Conservation (phyloP, 2,888 invertebrate genomes). For the Ormyrus nitidulus region DNA sequence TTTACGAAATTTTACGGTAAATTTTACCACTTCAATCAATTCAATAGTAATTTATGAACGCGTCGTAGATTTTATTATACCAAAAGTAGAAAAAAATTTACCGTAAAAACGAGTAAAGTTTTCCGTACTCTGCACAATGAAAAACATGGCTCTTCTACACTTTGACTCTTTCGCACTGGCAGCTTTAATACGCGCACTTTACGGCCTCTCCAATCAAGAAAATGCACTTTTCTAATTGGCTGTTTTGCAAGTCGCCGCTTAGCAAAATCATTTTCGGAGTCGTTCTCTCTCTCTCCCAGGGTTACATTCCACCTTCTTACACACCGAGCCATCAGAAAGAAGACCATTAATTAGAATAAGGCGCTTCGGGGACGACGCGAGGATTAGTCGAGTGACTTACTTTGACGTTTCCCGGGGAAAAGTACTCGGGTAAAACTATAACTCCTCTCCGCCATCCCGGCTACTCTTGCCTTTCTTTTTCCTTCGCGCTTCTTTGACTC, state of each 20-base stretch:
- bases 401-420: constrained; percentile 8
- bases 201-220: constrained; percentile 19
- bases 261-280: too few relatives aligned
- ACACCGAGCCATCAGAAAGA: too few relatives aligned
- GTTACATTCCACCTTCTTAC: too few relatives aligned
- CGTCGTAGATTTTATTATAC: neutral
- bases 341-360: too few relatives aligned
- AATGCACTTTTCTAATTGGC: constrained; percentile 37
- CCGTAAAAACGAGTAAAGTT: neutral
- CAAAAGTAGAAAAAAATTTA: neutral
- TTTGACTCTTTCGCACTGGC: constrained; percentile 13
- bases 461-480: neutral
- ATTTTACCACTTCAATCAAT: too few relatives aligned
- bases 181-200: neutral
- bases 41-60: too few relatives aligned
- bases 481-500: neutral
- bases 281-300: too few relatives aligned
- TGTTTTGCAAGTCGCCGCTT: neutral
- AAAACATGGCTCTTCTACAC: neutral
- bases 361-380: too few relatives aligned
- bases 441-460: too few relatives aligned
- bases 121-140: neutral
- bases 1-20: too few relatives aligned
- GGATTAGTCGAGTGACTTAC: constrained; percentile 1
- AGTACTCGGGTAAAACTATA: too few relatives aligned